Conservation (phyloP, 1,140 invertebrate species). For the Cepaea nemoralis region DNA sequence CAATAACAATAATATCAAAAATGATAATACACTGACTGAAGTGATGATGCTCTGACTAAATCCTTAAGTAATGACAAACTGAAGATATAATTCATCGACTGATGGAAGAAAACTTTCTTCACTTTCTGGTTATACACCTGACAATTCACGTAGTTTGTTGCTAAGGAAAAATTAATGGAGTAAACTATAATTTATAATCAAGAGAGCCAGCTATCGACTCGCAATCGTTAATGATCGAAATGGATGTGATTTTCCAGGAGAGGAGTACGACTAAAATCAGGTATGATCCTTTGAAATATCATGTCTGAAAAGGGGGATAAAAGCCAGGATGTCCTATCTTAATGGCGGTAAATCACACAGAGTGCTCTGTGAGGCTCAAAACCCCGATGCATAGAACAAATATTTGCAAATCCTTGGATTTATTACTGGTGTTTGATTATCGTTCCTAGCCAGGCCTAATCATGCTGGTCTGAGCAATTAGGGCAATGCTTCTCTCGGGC, state of each 20-base stretch:
- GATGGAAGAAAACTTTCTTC: background rate
- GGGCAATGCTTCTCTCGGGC: constrained; percentile 1
- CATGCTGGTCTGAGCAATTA: constrained; percentile 35
- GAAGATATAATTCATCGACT: too few species aligned
- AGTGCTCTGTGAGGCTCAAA: constrained; percentile 26
- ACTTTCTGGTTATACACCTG: background rate
- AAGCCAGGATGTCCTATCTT: constrained; percentile 9
- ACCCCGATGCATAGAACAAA: constrained; percentile 18
- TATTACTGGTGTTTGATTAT: constrained; percentile 39
- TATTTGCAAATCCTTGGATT: constrained; percentile 39
- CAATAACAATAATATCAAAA: too few species aligned
- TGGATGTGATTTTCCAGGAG: background rate
- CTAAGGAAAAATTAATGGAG: background rate
- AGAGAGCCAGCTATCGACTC: background rate
- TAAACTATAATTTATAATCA: background rate
- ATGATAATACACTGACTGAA: too few species aligned
- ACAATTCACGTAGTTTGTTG: background rate
- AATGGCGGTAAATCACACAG: constrained; percentile 34
- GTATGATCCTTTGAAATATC: constrained; percentile 20
- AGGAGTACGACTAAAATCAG: constrained; percentile 12
- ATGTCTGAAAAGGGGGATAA: constrained; percentile 1
- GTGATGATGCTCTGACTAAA: too few species aligned
- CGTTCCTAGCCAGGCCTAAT: constrained; percentile 24
- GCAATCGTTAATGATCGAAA: constrained; percentile 10
- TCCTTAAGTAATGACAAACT: too few species aligned